A percentile compares a stretch with the other conserved stretches of the same genome.
phyloP scores from a whole-genome alignment of 2,797 vertebrate species.

The Rachycentron canadum region DNA sequence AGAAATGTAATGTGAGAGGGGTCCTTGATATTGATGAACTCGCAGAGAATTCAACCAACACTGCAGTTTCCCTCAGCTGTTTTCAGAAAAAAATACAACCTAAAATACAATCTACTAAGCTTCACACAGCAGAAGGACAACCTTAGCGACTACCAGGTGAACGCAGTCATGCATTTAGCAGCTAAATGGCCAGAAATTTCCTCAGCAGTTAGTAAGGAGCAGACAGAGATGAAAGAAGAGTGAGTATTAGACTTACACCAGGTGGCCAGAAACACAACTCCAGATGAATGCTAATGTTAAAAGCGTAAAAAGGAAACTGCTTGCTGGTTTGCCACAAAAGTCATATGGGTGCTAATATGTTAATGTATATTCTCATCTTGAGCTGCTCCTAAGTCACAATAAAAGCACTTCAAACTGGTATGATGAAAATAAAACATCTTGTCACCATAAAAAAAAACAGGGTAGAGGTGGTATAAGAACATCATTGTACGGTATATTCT shows the following conservation, averaged over 20 bases:
- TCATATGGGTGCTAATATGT: background rate
- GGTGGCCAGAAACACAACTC: background rate
- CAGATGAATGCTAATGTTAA: background rate
- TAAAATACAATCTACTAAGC: background rate
- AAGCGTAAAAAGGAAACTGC: background rate
- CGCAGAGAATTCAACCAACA: background rate
- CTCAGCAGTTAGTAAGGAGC: background rate
- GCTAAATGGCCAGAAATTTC: constrained; percentile 1
- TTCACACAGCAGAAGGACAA: background rate
- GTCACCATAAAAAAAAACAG: background rate
- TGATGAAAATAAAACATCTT: background rate
- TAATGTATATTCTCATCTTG: background rate
- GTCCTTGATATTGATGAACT: background rate
- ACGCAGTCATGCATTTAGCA: background rate
- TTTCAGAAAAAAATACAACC: background rate
- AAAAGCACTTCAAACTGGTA: background rate
- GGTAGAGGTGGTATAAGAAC: background rate
- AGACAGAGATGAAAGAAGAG: background rate
- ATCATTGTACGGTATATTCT: background rate
- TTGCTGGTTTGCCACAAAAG: background rate
- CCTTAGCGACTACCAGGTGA: background rate
- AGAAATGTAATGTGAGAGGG: background rate
- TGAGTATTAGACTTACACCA: background rate
- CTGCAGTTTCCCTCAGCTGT: background rate
- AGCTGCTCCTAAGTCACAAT: background rate